phyloP scores from a whole-genome alignment of 2,113 vertebrate genomes.

The Prochilodus magdalenae region DNA sequence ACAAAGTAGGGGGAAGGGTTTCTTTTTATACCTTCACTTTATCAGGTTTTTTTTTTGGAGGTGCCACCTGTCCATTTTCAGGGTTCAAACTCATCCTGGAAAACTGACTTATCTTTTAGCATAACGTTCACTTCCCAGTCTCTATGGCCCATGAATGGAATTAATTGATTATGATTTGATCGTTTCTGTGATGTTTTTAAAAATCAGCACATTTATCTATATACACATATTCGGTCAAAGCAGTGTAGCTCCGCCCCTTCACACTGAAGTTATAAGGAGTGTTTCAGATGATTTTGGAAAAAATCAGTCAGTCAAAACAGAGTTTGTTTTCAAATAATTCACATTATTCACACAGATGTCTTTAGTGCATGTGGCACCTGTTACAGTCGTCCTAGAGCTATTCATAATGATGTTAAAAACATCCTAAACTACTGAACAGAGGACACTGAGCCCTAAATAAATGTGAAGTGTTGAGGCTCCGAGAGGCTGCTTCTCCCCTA shows the following conservation, averaged over 20 bases:
- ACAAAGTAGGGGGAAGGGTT: not conserved
- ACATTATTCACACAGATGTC: no score
- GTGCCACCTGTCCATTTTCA: not conserved
- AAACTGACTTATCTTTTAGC: not conserved
- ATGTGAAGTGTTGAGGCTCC: slow-evolving; percentile 87
- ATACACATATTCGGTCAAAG: not conserved
- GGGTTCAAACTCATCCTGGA: not conserved
- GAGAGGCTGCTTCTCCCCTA: slow-evolving; percentile 82
- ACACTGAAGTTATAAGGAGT: not conserved
- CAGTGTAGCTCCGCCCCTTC: not conserved
- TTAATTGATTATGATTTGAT: not conserved
- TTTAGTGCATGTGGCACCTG: not conserved
- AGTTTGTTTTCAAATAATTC: no score
- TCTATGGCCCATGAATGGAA: not conserved
- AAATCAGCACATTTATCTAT: not conserved
- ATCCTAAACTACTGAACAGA: not conserved
- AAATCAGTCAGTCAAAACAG: no score
- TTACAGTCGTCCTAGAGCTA: not conserved
- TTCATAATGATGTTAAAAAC: not conserved
- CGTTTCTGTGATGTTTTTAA: not conserved
- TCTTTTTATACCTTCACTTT: slow-evolving; percentile 12
- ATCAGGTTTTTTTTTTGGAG: not conserved
- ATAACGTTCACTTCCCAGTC: not conserved
- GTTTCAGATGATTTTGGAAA: not conserved
- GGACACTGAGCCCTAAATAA: not conserved